A percentile compares a stretch with the other conserved stretches of the same genome.
These are phyloP conservation scores for Sarcophaga bullata DNA, from an alignment of 1,140 invertebrate species.

Conservation along the genomic window DNA sequence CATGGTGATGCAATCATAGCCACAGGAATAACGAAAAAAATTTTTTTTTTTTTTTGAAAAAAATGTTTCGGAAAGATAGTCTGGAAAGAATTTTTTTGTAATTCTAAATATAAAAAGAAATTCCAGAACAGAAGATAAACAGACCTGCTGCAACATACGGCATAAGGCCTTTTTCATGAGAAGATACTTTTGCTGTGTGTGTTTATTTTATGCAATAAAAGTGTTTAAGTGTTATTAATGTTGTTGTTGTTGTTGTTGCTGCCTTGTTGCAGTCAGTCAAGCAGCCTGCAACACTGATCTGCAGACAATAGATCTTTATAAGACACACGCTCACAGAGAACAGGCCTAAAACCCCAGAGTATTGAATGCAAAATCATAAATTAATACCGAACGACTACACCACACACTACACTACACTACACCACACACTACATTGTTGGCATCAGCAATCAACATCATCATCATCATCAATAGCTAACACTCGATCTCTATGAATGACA, in stretches of 20 bases:
- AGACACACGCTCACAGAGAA: not conserved
- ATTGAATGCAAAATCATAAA: slow-evolving; percentile 17
- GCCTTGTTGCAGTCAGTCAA: too few species aligned
- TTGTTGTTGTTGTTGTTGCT: slow-evolving; percentile 5
- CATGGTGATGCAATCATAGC: not conserved
- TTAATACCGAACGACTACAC: not conserved
- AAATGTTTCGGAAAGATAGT: not conserved
- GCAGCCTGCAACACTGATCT: not conserved
- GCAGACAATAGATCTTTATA: not conserved
- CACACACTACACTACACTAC: not conserved
- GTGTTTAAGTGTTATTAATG: too few species aligned
- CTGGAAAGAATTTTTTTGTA: too few species aligned
- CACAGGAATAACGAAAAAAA: not conserved
- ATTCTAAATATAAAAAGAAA: too few species aligned
- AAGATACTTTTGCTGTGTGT: not conserved
- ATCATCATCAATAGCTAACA: too few species aligned
- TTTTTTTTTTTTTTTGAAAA: not conserved
- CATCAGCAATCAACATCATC: too few species aligned
- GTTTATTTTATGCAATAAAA: slow-evolving; percentile 6
- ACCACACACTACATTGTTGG: too few species aligned
- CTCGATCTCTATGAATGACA: too few species aligned
- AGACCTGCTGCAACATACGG: not conserved
- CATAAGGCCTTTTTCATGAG: too few species aligned
- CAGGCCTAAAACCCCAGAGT: not conserved
- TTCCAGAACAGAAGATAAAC: not conserved